phyloP scores from a whole-genome alignment of 23 tunicate genomes.

The Clavelina lepadiformis region DNA sequence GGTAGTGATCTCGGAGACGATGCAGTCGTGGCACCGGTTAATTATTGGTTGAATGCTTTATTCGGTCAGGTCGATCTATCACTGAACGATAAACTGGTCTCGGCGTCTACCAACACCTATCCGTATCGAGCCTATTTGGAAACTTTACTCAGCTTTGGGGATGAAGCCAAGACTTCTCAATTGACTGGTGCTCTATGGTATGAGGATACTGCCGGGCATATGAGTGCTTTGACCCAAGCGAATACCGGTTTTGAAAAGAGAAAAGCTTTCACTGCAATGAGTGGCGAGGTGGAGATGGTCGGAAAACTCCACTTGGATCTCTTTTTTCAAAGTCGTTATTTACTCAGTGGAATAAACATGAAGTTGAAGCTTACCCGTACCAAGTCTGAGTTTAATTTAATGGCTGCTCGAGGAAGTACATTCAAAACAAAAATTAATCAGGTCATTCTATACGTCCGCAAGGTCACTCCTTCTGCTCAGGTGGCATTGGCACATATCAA shows the following conservation, averaged over 20 bases:
- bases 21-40: slow-evolving; percentile 2
- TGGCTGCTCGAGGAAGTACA: not conserved
- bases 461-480: slow-evolving; percentile 6
- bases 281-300: not conserved
- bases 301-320: slow-evolving; percentile 3
- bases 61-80: slow-evolving; percentile 4
- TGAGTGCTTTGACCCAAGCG: not conserved
- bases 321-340: slow-evolving; percentile 15
- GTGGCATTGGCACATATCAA: slow-evolving; percentile 20
- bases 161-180: slow-evolving; percentile 11
- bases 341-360: slow-evolving; percentile 21
- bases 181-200: not conserved
- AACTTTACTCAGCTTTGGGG: slow-evolving; percentile 8
- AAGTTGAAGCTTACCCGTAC: slow-evolving; percentile 1
- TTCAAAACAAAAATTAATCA: not conserved
- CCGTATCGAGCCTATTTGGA: slow-evolving; percentile 10
- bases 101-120: slow-evolving; percentile 2
- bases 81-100: not conserved
- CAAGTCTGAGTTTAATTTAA: slow-evolving; percentile 5
- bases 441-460: slow-evolving; percentile 7
- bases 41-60: slow-evolving; percentile 9
- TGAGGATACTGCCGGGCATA: slow-evolving; percentile 6
- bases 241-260: slow-evolving; percentile 14
- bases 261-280: slow-evolving; percentile 15
- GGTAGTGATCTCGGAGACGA: slow-evolving; percentile 15